Conservation (phyloP, 2,797 vertebrate species). For the Xyrichtys novacula region DNA sequence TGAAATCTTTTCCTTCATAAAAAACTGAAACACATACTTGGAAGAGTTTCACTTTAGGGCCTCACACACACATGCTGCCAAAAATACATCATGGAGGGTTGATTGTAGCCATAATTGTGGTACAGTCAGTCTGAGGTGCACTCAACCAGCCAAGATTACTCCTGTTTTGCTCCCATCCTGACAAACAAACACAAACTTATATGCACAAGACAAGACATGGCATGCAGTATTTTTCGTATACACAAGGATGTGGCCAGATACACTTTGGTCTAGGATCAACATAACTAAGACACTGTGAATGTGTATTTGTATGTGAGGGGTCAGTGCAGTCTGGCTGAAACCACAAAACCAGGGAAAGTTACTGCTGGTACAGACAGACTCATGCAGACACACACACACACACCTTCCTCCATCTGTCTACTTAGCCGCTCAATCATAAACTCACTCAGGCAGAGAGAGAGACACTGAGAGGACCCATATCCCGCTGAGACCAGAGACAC, state of each 20-base stretch:
- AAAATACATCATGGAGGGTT: constrained; percentile 49
- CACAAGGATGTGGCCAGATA: constrained; percentile 22
- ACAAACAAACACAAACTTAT: constrained; percentile 13
- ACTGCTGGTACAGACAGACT: constrained; percentile 68
- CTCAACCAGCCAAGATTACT: constrained; percentile 32
- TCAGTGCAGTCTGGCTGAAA: constrained; percentile 58
- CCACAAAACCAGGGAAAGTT: constrained; percentile 60
- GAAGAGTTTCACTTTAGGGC: constrained; percentile 23
- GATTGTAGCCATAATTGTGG: constrained; percentile 50
- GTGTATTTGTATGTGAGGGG: constrained; percentile 7
- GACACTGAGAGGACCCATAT: constrained; percentile 42
- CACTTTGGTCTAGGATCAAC: background rate
- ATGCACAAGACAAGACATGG: constrained; percentile 21
- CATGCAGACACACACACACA: constrained; percentile 51
- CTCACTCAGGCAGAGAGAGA: constrained; percentile 53
- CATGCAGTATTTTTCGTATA: constrained; percentile 22
- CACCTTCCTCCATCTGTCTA: constrained; percentile 75
- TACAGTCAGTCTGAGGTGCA: constrained; percentile 47
- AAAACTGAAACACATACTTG: constrained; percentile 39
- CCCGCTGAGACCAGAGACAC: constrained; percentile 43
- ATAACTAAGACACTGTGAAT: background rate
- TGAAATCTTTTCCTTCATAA: constrained; percentile 28
- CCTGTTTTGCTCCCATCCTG: constrained; percentile 20
- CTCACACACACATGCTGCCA: constrained; percentile 39
- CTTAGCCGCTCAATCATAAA: constrained; percentile 72